A percentile compares a stretch with the other conserved stretches of the same genome.
Evolutionary conservation across 2,797 vertebrate species (phyloP).

Genomic region (Melanotaenia boesemani): DNA sequence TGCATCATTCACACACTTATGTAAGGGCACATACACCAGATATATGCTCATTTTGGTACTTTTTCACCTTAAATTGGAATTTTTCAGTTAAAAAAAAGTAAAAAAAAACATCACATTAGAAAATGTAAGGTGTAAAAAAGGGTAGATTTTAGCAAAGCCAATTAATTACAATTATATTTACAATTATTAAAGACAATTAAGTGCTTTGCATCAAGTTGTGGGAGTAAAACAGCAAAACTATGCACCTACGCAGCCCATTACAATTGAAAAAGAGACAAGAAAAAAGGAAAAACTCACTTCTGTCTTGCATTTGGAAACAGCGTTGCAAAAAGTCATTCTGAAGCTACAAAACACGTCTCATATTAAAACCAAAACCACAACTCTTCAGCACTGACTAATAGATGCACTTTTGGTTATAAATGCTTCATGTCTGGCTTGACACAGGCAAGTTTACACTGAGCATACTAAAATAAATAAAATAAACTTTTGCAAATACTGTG

Average conservation of each 20-base stretch:
- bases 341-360: slow-evolving; percentile 16
- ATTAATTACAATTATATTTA: neutral
- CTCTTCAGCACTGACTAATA: slow-evolving; percentile 21
- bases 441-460: neutral
- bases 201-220: neutral
- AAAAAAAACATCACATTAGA: neutral
- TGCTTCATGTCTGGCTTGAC: neutral
- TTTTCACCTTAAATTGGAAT: neutral
- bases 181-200: neutral
- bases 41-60: neutral
- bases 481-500: slow-evolving; percentile 7
- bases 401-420: slow-evolving; percentile 8
- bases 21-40: neutral
- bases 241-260: neutral
- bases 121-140: neutral
- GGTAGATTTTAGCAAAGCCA: neutral
- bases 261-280: neutral
- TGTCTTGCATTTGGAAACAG: slow-evolving; percentile 3
- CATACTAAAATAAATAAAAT: slow-evolving; percentile 4
- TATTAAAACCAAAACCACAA: slow-evolving; percentile 37
- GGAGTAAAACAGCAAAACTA: neutral
- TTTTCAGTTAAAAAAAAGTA: too few relatives aligned
- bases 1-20: neutral
- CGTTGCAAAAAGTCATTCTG: slow-evolving; percentile 20
- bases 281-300: slow-evolving; percentile 2